phyloP scores from a whole-genome alignment of 1,140 invertebrate species.

The Pseudomyrmex sp. region DNA sequence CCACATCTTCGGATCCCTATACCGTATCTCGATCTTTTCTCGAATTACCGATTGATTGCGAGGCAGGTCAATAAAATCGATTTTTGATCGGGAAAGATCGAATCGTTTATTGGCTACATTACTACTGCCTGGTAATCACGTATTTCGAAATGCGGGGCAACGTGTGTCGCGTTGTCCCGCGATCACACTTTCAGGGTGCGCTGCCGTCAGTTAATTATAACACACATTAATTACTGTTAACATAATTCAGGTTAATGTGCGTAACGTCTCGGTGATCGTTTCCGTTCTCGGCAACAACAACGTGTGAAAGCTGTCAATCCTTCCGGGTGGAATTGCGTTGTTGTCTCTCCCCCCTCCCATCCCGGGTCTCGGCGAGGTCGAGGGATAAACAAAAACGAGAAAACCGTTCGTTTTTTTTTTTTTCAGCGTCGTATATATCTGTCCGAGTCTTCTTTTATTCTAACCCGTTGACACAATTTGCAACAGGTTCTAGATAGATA shows the following conservation, averaged over 20 bases:
- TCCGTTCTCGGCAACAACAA: conserved; percentile 17
- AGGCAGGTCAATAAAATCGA: conserved; percentile 28
- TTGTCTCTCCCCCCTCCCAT: too few species aligned
- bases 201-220: conserved; percentile 50
- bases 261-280: conserved; percentile 31
- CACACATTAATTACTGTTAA: conserved; percentile 41
- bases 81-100: conserved; percentile 12
- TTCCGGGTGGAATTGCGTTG: background rate
- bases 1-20: conserved; percentile 58
- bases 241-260: conserved; percentile 18
- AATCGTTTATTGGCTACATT: conserved; percentile 15
- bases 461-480: conserved; percentile 57
- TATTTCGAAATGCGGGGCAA: conserved; percentile 30
- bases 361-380: too few species aligned
- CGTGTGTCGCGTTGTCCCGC: background rate
- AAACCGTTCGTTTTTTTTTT: too few species aligned
- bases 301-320: conserved; percentile 12
- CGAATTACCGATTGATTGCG: conserved; percentile 44
- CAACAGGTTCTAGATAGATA: conserved; percentile 12
- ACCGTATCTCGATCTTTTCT: conserved; percentile 15
- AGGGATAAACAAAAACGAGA: too few species aligned
- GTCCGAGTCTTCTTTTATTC: background rate
- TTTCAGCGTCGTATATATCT: background rate
- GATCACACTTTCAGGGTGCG: conserved; percentile 20
- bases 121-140: conserved; percentile 44